Percentiles rank a stretch among this genome's conserved stretches.
These are phyloP conservation scores for Lutraria rhynchaena DNA, from an alignment of 1,140 invertebrate species.

Conservation along the genomic window DNA sequence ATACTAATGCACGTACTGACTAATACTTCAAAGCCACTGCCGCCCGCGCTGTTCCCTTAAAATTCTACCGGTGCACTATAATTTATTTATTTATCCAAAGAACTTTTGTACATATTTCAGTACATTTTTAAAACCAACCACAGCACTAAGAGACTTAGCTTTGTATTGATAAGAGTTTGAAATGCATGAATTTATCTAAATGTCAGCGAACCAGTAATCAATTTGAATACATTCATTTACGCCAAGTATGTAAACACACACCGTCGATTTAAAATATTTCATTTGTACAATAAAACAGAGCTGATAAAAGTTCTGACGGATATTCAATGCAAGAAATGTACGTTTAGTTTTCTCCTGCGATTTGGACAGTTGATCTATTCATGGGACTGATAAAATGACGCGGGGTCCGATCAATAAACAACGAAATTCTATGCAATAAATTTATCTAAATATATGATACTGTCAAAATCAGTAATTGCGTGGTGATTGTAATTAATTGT, in stretches of 20 bases:
- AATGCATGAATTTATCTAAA: slow-evolving; percentile 9
- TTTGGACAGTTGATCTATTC: slow-evolving; percentile 3
- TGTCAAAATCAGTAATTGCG: too few species aligned
- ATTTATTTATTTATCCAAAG: slow-evolving; percentile 24
- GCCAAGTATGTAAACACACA: slow-evolving; percentile 14
- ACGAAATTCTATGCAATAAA: neutral
- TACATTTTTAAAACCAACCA: slow-evolving; percentile 28
- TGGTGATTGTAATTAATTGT: too few species aligned
- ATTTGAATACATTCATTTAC: slow-evolving; percentile 41
- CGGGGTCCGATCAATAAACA: slow-evolving; percentile 1
- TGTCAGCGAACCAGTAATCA: slow-evolving; percentile 24
- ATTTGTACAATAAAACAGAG: slow-evolving; percentile 27
- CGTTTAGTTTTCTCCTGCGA: slow-evolving; percentile 11
- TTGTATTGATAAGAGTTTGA: slow-evolving; percentile 18
- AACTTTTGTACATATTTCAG: neutral
- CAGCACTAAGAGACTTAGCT: neutral
- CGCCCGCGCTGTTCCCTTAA: too few species aligned
- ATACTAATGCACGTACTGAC: neutral
- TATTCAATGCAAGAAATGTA: slow-evolving; percentile 21
- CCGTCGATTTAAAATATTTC: slow-evolving; percentile 17
- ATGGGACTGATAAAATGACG: slow-evolving; percentile 14
- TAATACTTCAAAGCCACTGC: too few species aligned
- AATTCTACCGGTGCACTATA: neutral
- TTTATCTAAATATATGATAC: neutral
- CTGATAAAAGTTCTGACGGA: slow-evolving; percentile 18